Conservation (phyloP, 2,113 vertebrate genomes). For the Emydura subglobosa region DNA sequence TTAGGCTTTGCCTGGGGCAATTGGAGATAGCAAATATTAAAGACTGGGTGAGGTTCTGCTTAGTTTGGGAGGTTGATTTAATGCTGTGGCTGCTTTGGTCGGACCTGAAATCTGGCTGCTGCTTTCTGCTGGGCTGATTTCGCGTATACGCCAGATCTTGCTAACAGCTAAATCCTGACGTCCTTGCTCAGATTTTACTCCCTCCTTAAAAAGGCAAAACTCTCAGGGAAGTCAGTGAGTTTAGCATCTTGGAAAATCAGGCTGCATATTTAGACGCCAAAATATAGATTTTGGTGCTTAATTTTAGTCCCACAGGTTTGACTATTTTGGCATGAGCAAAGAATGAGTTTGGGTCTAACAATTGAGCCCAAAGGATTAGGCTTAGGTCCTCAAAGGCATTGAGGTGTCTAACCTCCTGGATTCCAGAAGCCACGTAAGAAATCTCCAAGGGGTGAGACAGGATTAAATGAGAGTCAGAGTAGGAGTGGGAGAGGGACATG, state of each 20-base stretch:
- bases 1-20: constrained; percentile 52
- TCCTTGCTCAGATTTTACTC: background rate
- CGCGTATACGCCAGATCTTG: background rate
- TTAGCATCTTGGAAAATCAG: background rate
- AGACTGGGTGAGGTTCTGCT: background rate
- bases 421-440: background rate
- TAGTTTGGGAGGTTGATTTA: constrained; percentile 17
- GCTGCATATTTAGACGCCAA: background rate
- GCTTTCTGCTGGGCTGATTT: constrained; percentile 3
- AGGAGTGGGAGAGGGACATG: background rate
- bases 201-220: background rate
- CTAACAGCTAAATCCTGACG: background rate
- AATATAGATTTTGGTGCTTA: background rate
- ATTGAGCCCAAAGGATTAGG: background rate
- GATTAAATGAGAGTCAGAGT: background rate
- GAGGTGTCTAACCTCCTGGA: background rate
- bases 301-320: background rate
- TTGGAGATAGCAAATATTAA: constrained; percentile 12
- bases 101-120: background rate
- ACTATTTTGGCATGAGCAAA: background rate
- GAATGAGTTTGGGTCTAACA: background rate
- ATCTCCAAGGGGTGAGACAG: background rate
- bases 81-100: background rate
- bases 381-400: background rate
- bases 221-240: background rate